phyloP scores from a whole-genome alignment of 2,888 invertebrate species.

The Ferdinandea cuprea region DNA sequence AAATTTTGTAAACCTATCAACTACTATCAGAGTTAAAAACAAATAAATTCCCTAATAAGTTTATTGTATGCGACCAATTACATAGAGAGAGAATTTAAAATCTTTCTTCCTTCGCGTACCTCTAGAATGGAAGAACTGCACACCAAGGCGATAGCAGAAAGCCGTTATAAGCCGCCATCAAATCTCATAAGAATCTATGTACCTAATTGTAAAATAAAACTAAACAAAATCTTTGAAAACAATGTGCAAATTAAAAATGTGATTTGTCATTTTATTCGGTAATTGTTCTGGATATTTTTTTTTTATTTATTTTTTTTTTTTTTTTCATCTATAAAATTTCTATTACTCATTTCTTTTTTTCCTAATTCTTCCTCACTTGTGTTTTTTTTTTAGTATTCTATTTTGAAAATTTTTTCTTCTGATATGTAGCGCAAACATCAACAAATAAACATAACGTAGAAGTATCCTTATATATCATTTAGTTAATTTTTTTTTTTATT shows the following conservation, averaged over 20 bases:
- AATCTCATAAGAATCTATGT: background rate
- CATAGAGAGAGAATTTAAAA: too few relatives aligned
- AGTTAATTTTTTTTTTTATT: constrained; percentile 72
- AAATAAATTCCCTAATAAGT: too few relatives aligned
- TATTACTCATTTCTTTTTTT: constrained; percentile 61
- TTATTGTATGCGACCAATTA: too few relatives aligned
- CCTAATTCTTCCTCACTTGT: constrained; percentile 67
- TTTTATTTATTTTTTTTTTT: constrained; percentile 3
- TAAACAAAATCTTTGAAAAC: constrained; percentile 21
- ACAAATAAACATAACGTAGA: constrained; percentile 80
- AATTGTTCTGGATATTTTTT: constrained; percentile 63
- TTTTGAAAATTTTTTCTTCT: constrained; percentile 79
- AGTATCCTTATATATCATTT: constrained; percentile 71
- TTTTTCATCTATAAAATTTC: constrained; percentile 67
- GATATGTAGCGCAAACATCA: constrained; percentile 83
- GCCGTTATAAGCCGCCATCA: background rate
- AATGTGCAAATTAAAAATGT: constrained; percentile 68
- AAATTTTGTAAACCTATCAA: too few relatives aligned
- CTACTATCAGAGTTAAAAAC: too few relatives aligned
- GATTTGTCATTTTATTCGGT: constrained; percentile 67
- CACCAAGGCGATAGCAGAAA: background rate
- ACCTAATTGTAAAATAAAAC: background rate
- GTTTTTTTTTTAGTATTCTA: constrained; percentile 74
- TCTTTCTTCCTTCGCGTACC: too few relatives aligned
- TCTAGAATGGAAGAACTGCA: too few relatives aligned